Conservation (phyloP, 2,888 invertebrate species). For the Pteria penguin region DNA sequence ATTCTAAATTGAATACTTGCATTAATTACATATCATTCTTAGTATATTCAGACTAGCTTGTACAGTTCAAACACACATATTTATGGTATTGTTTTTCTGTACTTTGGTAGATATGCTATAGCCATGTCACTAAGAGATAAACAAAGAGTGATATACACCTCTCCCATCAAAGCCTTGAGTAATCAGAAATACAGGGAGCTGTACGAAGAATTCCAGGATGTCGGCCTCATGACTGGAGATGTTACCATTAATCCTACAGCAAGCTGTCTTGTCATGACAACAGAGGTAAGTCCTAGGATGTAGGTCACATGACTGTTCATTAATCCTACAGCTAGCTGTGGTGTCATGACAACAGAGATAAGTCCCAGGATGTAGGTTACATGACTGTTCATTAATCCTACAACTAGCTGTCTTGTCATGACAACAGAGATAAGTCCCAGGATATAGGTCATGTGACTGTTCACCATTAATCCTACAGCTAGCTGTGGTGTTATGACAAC, state of each 20-base stretch:
- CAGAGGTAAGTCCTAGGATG: constrained; percentile 98
- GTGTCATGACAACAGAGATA: constrained; percentile 99
- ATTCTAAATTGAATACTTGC: no score
- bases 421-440: constrained; percentile 99
- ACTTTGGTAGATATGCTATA: constrained; percentile 87
- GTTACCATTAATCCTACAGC: constrained; percentile 99
- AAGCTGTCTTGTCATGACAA: constrained; percentile 99
- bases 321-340: constrained; percentile 97
- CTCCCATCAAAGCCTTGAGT: constrained; percentile 98
- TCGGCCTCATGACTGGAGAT: constrained; percentile 98
- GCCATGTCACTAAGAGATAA: constrained; percentile 95
- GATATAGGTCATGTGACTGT: no score
- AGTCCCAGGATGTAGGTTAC: no score
- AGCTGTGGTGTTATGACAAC: no score
- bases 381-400: constrained; percentile 98
- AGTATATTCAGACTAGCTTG: no score
- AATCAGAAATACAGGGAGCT: constrained; percentile 99
- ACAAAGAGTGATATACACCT: constrained; percentile 99
- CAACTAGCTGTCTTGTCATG: constrained; percentile 99
- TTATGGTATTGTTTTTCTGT: background rate
- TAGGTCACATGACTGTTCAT: constrained; percentile 98
- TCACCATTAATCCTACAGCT: no score
- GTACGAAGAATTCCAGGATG: constrained; percentile 97
- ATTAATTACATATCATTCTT: no score
- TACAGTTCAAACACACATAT: no score